These are phyloP conservation scores for Menura novaehollandiae DNA, from an alignment of 2,113 vertebrate genomes.

Conservation along the genomic window DNA sequence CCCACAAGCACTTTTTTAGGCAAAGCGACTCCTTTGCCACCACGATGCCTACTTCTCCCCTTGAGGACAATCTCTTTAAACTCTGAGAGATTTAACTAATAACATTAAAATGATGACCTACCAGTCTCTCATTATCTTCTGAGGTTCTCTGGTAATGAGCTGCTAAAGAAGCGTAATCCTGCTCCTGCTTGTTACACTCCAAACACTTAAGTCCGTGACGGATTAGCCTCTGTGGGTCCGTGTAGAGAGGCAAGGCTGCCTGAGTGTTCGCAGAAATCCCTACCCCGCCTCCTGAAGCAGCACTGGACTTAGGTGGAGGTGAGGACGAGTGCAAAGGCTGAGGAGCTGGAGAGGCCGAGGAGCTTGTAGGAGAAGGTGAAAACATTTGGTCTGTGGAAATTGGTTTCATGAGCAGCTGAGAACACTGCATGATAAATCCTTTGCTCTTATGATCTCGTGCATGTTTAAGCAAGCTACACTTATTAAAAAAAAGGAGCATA, in stretches of 20 bases:
- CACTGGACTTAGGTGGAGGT: slow-evolving; percentile 6
- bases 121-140: slow-evolving; percentile 86
- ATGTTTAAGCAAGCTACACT: slow-evolving; percentile 90
- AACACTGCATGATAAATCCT: slow-evolving; percentile 94
- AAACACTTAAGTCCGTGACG: slow-evolving; percentile 84
- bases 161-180: slow-evolving; percentile 84
- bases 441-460: slow-evolving; percentile 91
- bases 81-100: background rate
- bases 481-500: slow-evolving; percentile 91
- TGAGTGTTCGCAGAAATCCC: slow-evolving; percentile 35
- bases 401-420: slow-evolving; percentile 91
- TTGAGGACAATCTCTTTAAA: background rate
- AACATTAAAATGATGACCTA: slow-evolving; percentile 71
- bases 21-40: background rate
- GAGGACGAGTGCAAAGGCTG: background rate
- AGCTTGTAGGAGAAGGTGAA: slow-evolving; percentile 55
- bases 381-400: slow-evolving; percentile 91
- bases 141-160: slow-evolving; percentile 90
- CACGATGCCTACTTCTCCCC: background rate
- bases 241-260: slow-evolving; percentile 86
- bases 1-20: background rate
- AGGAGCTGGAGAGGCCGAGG: slow-evolving; percentile 22
- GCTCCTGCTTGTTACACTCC: slow-evolving; percentile 89
- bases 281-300: background rate
- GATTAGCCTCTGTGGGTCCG: slow-evolving; percentile 78